These are phyloP conservation scores for Serripes groenlandicus DNA, from an alignment of 2,888 invertebrate genomes.

Conservation along the genomic window DNA sequence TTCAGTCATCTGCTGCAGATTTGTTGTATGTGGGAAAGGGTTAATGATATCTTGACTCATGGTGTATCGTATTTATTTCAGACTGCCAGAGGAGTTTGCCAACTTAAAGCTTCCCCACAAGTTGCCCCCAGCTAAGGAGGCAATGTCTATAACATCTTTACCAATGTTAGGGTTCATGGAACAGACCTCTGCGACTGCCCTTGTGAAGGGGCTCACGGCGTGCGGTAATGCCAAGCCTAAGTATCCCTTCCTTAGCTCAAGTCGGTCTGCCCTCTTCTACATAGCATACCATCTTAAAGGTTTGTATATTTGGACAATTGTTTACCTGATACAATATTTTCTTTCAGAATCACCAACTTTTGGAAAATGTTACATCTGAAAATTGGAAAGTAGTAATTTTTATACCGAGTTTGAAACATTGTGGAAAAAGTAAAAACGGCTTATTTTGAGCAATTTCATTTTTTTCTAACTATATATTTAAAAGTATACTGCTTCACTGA, in stretches of 20 bases:
- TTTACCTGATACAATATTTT: too few relatives aligned
- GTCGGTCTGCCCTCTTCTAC: constrained; percentile 85
- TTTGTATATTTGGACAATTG: constrained; percentile 61
- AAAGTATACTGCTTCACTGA: too few relatives aligned
- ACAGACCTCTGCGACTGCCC: constrained; percentile 84
- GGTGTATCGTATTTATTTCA: constrained; percentile 51
- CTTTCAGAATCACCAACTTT: too few relatives aligned
- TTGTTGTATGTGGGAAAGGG: background rate
- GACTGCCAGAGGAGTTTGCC: constrained; percentile 85
- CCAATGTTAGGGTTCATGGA: constrained; percentile 87
- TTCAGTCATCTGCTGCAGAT: too few relatives aligned
- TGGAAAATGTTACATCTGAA: too few relatives aligned
- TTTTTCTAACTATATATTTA: too few relatives aligned
- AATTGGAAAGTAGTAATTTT: too few relatives aligned
- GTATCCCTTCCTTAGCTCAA: constrained; percentile 85
- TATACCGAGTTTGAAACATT: too few relatives aligned
- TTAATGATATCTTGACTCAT: too few relatives aligned
- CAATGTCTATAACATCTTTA: constrained; percentile 80
- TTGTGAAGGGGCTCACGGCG: constrained; percentile 85
- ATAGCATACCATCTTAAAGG: constrained; percentile 86
- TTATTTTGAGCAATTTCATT: too few relatives aligned
- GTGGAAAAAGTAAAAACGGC: too few relatives aligned
- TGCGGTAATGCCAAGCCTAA: constrained; percentile 86
- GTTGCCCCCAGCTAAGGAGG: constrained; percentile 84
- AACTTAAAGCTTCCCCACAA: constrained; percentile 85